phyloP scores from a whole-genome alignment of 2,888 invertebrate species.

The Blastobasis adustella region DNA sequence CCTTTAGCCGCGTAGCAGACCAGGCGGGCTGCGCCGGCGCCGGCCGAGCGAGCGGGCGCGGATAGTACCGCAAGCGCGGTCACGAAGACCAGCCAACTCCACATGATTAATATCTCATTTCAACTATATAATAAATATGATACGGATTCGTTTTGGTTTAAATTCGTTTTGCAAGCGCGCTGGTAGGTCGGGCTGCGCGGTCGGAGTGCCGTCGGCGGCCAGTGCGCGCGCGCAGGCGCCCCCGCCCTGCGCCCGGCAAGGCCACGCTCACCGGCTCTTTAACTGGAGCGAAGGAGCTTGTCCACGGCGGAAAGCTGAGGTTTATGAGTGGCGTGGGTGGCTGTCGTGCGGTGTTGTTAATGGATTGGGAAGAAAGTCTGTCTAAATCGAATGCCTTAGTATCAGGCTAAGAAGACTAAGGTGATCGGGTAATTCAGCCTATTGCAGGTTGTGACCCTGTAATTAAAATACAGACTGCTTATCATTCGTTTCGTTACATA shows the following conservation, averaged over 20 bases:
- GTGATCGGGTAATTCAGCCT: too few relatives aligned
- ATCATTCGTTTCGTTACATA: too few relatives aligned
- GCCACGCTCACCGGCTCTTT: conserved; percentile 49
- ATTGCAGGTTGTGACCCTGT: too few relatives aligned
- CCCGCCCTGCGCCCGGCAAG: conserved; percentile 59
- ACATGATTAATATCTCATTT: conserved; percentile 36
- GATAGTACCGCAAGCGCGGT: conserved; percentile 40
- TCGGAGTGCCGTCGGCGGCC: conserved; percentile 47
- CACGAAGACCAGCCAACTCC: conserved; percentile 50
- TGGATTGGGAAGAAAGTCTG: neutral
- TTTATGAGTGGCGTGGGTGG: neutral
- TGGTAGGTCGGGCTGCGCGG: conserved; percentile 51
- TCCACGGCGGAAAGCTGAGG: conserved; percentile 21
- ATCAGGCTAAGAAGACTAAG: too few relatives aligned
- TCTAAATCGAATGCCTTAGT: too few relatives aligned
- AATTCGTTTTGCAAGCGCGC: conserved; percentile 36
- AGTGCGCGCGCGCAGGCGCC: conserved; percentile 47
- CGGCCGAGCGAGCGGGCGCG: conserved; percentile 40
- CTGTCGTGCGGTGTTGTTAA: neutral
- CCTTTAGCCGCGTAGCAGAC: conserved; percentile 61
- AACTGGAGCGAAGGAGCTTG: conserved; percentile 16
- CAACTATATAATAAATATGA: neutral
- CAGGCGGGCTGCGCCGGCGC: conserved; percentile 64
- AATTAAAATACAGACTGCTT: too few relatives aligned
- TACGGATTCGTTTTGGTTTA: conserved; percentile 5